A percentile compares a stretch with the other conserved stretches of the same genome.
Evolutionary conservation across 2,888 invertebrate species (phyloP).

Genomic region (Ophion obscuratus): DNA sequence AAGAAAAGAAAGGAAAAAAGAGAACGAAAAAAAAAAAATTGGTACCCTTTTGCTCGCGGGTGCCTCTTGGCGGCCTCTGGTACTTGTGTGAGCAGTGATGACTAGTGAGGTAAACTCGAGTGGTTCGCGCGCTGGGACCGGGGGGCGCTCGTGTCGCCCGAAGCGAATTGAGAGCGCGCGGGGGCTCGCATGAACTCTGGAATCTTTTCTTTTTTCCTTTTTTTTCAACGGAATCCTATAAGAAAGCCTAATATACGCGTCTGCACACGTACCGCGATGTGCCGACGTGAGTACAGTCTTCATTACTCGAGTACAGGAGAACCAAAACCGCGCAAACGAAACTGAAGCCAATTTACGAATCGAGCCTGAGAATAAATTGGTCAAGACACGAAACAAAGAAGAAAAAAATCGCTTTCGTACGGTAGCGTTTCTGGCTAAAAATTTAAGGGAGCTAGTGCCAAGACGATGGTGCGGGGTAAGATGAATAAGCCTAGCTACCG

Average conservation of each 20-base stretch:
- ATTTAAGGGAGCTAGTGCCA: too few species aligned
- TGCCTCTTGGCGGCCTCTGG: slow-evolving; percentile 80
- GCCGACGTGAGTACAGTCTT: background rate
- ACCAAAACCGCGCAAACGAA: background rate
- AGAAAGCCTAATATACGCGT: slow-evolving; percentile 25
- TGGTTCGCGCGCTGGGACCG: slow-evolving; percentile 72
- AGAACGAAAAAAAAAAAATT: slow-evolving; percentile 74
- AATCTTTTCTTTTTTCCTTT: slow-evolving; percentile 65
- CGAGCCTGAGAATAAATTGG: background rate
- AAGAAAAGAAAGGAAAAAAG: slow-evolving; percentile 10
- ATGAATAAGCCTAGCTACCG: too few species aligned
- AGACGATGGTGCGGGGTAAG: too few species aligned
- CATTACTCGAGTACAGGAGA: background rate
- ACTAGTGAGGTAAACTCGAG: slow-evolving; percentile 82
- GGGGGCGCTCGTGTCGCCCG: slow-evolving; percentile 69
- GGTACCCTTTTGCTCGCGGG: slow-evolving; percentile 80
- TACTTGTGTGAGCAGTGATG: slow-evolving; percentile 77
- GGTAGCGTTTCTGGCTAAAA: too few species aligned
- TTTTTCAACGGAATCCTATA: slow-evolving; percentile 26
- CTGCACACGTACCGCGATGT: slow-evolving; percentile 5
- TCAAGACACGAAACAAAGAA: background rate
- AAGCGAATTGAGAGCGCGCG: slow-evolving; percentile 21
- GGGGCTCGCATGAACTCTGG: slow-evolving; percentile 40
- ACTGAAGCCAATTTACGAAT: background rate
- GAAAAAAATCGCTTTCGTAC: background rate